A percentile compares a stretch with the other conserved stretches of the same genome.
These are phyloP conservation scores for Acyrthosiphon pisum DNA, from an alignment of 1,140 invertebrate species.

Conservation along the genomic window DNA sequence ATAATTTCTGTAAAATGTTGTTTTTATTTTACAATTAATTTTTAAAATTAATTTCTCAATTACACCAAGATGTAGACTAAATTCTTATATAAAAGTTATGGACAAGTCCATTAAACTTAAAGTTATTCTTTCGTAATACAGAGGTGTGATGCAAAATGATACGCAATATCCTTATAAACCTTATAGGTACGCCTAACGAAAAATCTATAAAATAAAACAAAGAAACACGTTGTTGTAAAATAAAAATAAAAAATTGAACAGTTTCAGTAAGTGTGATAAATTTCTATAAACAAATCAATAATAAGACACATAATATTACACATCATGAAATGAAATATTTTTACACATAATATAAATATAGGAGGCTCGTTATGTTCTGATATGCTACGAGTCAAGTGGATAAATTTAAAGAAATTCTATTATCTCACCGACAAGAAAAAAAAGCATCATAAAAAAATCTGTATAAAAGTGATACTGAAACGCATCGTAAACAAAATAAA, in stretches of 20 bases:
- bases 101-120: not conserved
- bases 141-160: not conserved
- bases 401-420: not conserved
- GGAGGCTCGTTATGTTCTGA: not conserved
- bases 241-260: not conserved
- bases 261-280: not conserved
- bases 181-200: not conserved
- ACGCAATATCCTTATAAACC: too few relatives aligned
- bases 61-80: not conserved
- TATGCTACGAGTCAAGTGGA: not conserved
- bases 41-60: not conserved
- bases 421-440: not conserved
- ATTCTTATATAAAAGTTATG: not conserved
- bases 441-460: not conserved
- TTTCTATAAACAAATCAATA: not conserved
- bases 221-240: not conserved
- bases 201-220: not conserved
- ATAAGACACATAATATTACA: not conserved
- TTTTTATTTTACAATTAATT: too few relatives aligned
- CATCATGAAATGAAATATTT: not conserved
- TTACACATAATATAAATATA: not conserved
- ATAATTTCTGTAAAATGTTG: too few relatives aligned
- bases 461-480: not conserved
- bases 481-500: not conserved
- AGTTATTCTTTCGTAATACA: not conserved